Percentiles rank a stretch among this genome's conserved stretches.
Evolutionary conservation across 2,888 invertebrate genomes (phyloP).

Genomic region (Brenthis ino): DNA sequence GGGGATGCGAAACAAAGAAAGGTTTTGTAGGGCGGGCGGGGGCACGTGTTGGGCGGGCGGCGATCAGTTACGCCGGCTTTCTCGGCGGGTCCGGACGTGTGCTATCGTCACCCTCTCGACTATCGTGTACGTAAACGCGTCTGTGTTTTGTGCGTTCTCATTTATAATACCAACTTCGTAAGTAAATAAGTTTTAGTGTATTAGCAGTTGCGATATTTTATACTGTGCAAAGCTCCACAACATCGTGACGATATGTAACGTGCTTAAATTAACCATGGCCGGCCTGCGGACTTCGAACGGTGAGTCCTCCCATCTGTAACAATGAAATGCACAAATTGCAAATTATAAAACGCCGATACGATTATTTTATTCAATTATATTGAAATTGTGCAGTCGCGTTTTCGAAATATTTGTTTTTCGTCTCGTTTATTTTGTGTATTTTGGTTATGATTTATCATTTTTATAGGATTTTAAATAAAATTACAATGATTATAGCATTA

Average conservation of each 20-base stretch:
- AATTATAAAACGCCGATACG: constrained; percentile 37
- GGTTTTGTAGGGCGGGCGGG: constrained; percentile 71
- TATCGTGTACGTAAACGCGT: constrained; percentile 41
- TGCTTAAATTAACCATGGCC: constrained; percentile 37
- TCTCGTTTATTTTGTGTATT: not conserved
- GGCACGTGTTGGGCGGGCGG: constrained; percentile 58
- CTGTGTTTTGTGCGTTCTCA: constrained; percentile 47
- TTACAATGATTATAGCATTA: too few relatives aligned
- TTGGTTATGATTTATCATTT: not conserved
- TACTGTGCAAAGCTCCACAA: not conserved
- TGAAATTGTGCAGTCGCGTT: constrained; percentile 16
- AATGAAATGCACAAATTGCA: constrained; percentile 38
- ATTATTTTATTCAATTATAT: constrained; percentile 30
- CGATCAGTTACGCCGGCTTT: constrained; percentile 64
- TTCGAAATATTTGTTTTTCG: not conserved
- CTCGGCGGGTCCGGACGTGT: constrained; percentile 56
- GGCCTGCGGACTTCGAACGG: constrained; percentile 40
- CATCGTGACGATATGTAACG: constrained; percentile 26
- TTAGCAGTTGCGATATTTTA: constrained; percentile 50
- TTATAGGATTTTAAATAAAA: too few relatives aligned
- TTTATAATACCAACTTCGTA: constrained; percentile 18
- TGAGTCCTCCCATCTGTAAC: constrained; percentile 40
- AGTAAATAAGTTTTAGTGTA: constrained; percentile 35
- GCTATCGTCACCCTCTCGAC: constrained; percentile 36
- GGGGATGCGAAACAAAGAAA: constrained; percentile 79